Conservation (phyloP, 2,888 invertebrate genomes). For the Aricia artaxerxes region DNA sequence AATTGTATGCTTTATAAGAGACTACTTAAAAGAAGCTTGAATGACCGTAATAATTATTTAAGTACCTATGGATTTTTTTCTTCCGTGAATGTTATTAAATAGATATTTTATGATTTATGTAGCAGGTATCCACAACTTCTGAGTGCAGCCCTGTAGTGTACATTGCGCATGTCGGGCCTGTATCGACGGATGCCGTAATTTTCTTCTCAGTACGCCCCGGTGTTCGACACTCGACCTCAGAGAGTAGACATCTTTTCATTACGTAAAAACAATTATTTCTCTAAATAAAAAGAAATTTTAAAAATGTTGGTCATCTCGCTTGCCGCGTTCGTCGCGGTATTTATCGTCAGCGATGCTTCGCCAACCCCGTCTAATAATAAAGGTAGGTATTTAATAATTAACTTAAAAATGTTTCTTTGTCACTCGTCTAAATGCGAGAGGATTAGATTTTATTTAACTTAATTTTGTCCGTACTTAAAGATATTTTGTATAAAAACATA, state of each 20-base stretch:
- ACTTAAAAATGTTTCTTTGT: slow-evolving; percentile 33
- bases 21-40: too few relatives aligned
- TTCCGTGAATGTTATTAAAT: too few relatives aligned
- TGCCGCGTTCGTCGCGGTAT: slow-evolving; percentile 72
- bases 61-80: too few relatives aligned
- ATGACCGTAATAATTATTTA: too few relatives aligned
- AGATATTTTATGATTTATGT: not conserved
- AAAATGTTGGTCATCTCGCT: slow-evolving; percentile 66
- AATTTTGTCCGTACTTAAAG: not conserved
- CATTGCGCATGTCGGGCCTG: slow-evolving; percentile 77
- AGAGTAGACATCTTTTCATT: slow-evolving; percentile 36
- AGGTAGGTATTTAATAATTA: slow-evolving; percentile 52
- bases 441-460: not conserved
- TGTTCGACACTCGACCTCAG: slow-evolving; percentile 59
- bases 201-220: slow-evolving; percentile 50
- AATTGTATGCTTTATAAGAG: too few relatives aligned
- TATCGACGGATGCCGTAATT: slow-evolving; percentile 67
- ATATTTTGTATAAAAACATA: slow-evolving; percentile 1
- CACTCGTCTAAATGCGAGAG: slow-evolving; percentile 29
- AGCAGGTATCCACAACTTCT: not conserved
- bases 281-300: slow-evolving; percentile 13
- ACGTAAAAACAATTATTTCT: not conserved
- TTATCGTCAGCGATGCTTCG: slow-evolving; percentile 59
- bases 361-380: slow-evolving; percentile 69
- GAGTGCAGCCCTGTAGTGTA: slow-evolving; percentile 33